Base-by-base conservation (phyloP, 2,888 invertebrate species). In the Deilephila elpenor region DNA sequence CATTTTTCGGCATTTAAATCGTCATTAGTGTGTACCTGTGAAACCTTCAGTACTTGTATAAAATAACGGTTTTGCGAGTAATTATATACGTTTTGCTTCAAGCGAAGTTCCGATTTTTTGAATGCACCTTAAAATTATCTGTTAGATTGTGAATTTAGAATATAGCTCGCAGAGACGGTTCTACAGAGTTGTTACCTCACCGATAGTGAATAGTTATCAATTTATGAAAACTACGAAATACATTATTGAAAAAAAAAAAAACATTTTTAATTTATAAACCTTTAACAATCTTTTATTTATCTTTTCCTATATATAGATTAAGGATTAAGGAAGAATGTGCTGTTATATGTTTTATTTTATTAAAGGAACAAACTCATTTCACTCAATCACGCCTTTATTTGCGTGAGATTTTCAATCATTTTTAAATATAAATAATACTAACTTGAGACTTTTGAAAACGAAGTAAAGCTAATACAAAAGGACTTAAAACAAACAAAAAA, bases 101-200 rank as follows among this genome's bases (percentile, higher is more conserved):
- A 71, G 70, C 70, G 70, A 73, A 34, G 61, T 71, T 74, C 75
- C 70, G 75, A 81, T 85, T 84, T 84, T 82, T 85, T 87, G 89
- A 84, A 90, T 89, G 90, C 89, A 87, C 86, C 88, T 85, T 77
- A 76, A 88, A 89, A 88, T 88, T 90, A 84, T 86, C 84, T 87
- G 87, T 89, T 92, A 91, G 88, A 88, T 87, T 88, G 90, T 89
- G 88, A 89, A 89, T 86, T 87, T 91, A 91, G 91, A 85, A 83
- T 88, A 83, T 88, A 90, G 90, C 86, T 88, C 83, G 88, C 89
- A 88, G 87, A 88, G 83, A 88, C 87, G 90, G 89, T 91, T 92
- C 92, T 89, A 87, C 88, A 89, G 88, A 90, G 89, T 93, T 93
- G 92, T 93, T 93, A 93, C 93, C 93, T 93, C 93, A 94, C 93